Evolutionary conservation across 2,888 invertebrate genomes (phyloP).

Genomic region (Dexiosoma caninum): DNA sequence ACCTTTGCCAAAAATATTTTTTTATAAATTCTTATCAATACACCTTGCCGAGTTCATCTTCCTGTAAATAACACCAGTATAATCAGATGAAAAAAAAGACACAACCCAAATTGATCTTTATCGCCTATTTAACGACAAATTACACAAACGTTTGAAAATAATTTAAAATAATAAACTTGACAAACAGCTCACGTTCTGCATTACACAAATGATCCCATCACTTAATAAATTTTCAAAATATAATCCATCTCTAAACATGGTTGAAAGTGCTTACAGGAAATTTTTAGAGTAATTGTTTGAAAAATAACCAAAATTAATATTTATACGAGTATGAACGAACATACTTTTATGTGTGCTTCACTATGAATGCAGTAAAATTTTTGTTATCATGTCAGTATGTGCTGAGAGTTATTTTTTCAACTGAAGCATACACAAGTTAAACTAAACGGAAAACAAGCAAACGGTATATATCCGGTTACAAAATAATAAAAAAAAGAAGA

Average conservation of each 20-base stretch:
- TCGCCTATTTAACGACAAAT: slow-evolving; percentile 47
- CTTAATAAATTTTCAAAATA: slow-evolving; percentile 61
- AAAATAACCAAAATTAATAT: slow-evolving; percentile 61
- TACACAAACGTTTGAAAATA: slow-evolving; percentile 26
- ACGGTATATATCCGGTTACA: slow-evolving; percentile 59
- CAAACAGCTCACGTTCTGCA: slow-evolving; percentile 53
- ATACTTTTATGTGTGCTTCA: background rate
- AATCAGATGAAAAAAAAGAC: background rate
- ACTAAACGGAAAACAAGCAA: slow-evolving; percentile 63
- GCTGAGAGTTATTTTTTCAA: slow-evolving; percentile 26
- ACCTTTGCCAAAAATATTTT: background rate
- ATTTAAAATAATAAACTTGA: slow-evolving; percentile 41
- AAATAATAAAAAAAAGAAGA: too few relatives aligned
- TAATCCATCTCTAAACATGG: slow-evolving; percentile 61
- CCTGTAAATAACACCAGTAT: background rate
- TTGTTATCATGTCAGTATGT: background rate
- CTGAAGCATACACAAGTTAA: slow-evolving; percentile 61
- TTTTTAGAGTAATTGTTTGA: slow-evolving; percentile 63
- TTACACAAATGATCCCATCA: slow-evolving; percentile 57
- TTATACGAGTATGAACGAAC: slow-evolving; percentile 29
- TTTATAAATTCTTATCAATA: background rate
- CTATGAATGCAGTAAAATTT: background rate
- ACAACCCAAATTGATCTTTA: slow-evolving; percentile 42
- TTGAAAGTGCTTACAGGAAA: slow-evolving; percentile 59
- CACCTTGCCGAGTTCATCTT: background rate